Conservation (phyloP, 2,113 vertebrate genomes). For the Spermophilus dauricus region DNA sequence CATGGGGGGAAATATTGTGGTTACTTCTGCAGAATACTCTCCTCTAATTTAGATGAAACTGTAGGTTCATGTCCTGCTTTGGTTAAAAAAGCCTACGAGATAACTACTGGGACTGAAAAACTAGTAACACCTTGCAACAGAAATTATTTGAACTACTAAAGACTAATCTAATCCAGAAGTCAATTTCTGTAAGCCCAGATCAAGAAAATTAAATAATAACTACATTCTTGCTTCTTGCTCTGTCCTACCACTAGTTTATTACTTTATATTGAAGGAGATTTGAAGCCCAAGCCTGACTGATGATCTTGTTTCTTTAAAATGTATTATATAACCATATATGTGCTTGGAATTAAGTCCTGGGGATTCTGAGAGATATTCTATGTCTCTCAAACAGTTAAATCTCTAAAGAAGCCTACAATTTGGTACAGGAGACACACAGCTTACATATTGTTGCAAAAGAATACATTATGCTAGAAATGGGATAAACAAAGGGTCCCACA, state of each 20-base stretch:
- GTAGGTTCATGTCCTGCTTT: neutral
- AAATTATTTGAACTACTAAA: neutral
- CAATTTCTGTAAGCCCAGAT: neutral
- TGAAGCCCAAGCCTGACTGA: neutral
- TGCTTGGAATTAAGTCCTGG: neutral
- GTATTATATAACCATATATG: neutral
- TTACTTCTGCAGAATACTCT: conserved; percentile 8
- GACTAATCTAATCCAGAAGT: conserved; percentile 19
- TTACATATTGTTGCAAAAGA: neutral
- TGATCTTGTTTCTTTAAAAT: neutral
- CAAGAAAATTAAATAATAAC: conserved; percentile 36
- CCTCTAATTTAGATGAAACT: conserved; percentile 31
- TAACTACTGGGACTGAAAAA: neutral
- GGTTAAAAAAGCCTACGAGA: conserved; percentile 29
- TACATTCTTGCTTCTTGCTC: conserved; percentile 21
- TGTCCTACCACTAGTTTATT: neutral
- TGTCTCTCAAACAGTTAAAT: neutral
- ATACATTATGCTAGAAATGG: neutral
- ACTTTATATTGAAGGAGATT: neutral
- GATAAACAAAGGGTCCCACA: neutral
- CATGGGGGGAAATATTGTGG: too few relatives aligned
- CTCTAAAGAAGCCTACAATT: neutral
- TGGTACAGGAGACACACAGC: neutral
- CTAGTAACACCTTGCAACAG: neutral
- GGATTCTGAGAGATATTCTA: neutral